Evolutionary conservation across 2,113 vertebrate species (phyloP).

Genomic region (Rhineura floridana): DNA sequence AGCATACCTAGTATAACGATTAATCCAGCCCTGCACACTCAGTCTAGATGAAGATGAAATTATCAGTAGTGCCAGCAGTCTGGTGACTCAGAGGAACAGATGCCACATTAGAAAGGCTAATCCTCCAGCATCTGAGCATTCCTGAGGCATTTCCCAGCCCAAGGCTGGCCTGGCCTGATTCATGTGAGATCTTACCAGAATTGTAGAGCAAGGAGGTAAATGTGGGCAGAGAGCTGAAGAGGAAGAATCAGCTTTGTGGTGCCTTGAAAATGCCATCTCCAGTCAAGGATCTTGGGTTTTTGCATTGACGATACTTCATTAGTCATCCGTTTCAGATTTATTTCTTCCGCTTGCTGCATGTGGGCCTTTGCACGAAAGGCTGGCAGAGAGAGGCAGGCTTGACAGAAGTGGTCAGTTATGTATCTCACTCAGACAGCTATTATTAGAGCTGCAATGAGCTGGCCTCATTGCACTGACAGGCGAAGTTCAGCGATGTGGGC

Average conservation of each 20-base stretch:
- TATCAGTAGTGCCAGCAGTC: neutral
- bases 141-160: neutral
- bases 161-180: neutral
- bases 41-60: neutral
- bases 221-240: neutral
- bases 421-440: neutral
- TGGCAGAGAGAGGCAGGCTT: no score
- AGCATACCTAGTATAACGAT: neutral
- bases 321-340: neutral
- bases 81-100: neutral
- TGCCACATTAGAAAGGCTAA: neutral
- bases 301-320: neutral
- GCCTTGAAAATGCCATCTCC: neutral
- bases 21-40: neutral
- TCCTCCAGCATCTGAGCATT: neutral
- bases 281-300: neutral
- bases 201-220: neutral
- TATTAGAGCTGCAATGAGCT: neutral
- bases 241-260: neutral
- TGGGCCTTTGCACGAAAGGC: neutral
- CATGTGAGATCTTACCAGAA: neutral
- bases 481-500: neutral
- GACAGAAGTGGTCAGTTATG: neutral
- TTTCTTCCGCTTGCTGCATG: neutral
- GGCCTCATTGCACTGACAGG: neutral